phyloP scores from a whole-genome alignment of 92 coral and sea anemone species.

The Muricea muricata region DNA sequence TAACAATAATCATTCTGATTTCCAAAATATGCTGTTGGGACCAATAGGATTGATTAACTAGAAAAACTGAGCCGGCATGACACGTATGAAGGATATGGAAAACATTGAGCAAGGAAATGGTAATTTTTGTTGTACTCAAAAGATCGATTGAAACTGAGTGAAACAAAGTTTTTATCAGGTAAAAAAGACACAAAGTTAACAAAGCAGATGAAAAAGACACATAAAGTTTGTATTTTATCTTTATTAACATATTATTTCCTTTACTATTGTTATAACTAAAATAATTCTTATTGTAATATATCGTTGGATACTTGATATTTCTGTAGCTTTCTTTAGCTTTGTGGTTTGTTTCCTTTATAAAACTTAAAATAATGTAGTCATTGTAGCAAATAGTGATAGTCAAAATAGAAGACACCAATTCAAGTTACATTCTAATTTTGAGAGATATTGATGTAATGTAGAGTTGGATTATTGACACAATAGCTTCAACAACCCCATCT shows the following conservation, averaged over 20 bases:
- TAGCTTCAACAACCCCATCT: neutral
- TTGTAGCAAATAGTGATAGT: neutral
- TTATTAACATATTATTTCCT: neutral
- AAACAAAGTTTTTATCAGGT: neutral
- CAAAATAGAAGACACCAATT: neutral
- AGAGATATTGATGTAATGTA: neutral
- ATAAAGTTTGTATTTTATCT: neutral
- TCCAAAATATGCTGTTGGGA: neutral
- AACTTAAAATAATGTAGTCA: neutral
- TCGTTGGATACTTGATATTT: neutral
- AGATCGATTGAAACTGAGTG: neutral
- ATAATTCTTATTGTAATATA: neutral
- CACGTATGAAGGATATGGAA: neutral
- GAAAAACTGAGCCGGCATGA: neutral
- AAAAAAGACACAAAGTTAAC: too few relatives aligned
- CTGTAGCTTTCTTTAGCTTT: neutral
- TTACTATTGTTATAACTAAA: neutral
- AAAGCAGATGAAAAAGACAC: neutral
- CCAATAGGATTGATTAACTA: neutral
- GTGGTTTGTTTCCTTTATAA: neutral
- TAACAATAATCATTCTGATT: neutral
- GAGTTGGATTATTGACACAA: neutral
- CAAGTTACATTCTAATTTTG: neutral
- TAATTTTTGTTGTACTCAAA: neutral
- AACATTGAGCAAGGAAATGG: neutral